A percentile compares a stretch with the other conserved stretches of the same genome.
Evolutionary conservation across 2,888 invertebrate genomes (phyloP).

Genomic region (Scrobipalpa atriplicella): DNA sequence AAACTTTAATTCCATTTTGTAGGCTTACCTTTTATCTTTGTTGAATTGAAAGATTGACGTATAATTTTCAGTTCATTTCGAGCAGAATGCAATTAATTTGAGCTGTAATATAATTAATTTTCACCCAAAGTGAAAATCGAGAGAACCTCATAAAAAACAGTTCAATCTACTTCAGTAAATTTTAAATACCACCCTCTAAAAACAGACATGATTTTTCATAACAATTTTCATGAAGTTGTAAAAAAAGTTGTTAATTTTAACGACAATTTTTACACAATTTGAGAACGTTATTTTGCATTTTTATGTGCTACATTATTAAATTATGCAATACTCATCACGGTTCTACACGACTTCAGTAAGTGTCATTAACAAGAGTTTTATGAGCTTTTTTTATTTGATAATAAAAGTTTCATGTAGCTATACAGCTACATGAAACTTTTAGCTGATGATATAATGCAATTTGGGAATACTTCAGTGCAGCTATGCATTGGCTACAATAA

Average conservation of each 20-base stretch:
- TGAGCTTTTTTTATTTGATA: background rate
- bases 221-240: constrained; percentile 12
- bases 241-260: constrained; percentile 25
- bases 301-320: constrained; percentile 8
- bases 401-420: background rate
- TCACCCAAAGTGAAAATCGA: background rate
- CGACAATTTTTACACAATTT: background rate
- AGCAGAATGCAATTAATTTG: too few relatives aligned
- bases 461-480: too few relatives aligned
- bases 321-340: constrained; percentile 5
- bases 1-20: too few relatives aligned
- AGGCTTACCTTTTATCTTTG: too few relatives aligned
- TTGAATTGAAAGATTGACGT: too few relatives aligned
- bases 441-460: too few relatives aligned
- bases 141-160: background rate
- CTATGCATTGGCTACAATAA: background rate
- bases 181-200: background rate
- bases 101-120: too few relatives aligned
- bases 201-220: constrained; percentile 20
- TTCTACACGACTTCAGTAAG: background rate
- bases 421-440: too few relatives aligned
- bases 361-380: background rate
- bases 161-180: background rate
- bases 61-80: too few relatives aligned
- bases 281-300: background rate